Evolutionary conservation across 2,797 vertebrate species (phyloP), one percentile per base, ranked within the genome.

Genomic region (Tokudaia tokunoshimensis): DNA sequence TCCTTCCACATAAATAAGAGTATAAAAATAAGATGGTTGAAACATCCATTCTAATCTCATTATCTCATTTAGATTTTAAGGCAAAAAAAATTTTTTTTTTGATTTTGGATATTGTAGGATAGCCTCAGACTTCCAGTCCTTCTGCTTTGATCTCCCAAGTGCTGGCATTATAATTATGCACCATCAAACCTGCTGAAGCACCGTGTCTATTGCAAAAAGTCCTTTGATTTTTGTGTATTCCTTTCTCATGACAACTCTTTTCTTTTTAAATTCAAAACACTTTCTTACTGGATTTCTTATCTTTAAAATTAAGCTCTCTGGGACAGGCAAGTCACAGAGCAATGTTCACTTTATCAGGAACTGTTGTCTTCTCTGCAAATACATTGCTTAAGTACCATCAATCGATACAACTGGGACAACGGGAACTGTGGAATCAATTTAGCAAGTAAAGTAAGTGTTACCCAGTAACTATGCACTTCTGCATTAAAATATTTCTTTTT

Each of bases 401-500:
- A 47, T 89, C 80, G 76, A 19, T 72, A 84, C 15, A 50, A 57
- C 29, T 65, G 79, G 67, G 44, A 92, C 29, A 76, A 80, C n/a
- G 11, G 6, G 19, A 4, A 37, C 70, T 95, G 91, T 26, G 57
- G 55, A 88, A n/a, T 31, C 87, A 78, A 61, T 20, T 89, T 92
- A 52, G 57, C 50, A 14, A 50, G 15, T 34, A 82, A n/a, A 44
- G 3, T 52, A 44, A 92, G 47, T 13, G n/a, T 37, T 87, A 88
- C 31, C 31, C 78, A 88, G 50, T 84, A 70, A 37, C 8, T 93
- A 15, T 80, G 52, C 20, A 95, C 19, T 65, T 89, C 15, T 24
- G n/a, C 65, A 72, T 88, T 83, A 84, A 94, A 94, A 74, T 65
- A 84, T 76, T 95, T 94, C 15, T 86, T 93, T 89, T 91, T 55